phyloP scores from a whole-genome alignment of 2,797 vertebrate genomes.

The Nannoperca australis region DNA sequence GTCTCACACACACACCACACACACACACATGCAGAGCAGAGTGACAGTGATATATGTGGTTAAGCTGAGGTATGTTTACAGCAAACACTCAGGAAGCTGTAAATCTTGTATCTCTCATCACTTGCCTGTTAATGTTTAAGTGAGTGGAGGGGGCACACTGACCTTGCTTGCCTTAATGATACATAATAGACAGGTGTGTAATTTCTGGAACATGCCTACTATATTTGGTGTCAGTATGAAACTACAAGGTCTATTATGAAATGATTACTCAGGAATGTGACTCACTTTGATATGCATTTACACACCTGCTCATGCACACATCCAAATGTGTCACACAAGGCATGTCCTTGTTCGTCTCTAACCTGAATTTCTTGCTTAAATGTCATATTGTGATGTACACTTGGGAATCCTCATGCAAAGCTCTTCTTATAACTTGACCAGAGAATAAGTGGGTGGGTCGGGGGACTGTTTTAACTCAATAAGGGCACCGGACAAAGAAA shows the following conservation, averaged over 20 bases:
- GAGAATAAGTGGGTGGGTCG: slow-evolving; percentile 52
- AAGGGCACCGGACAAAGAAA: slow-evolving; percentile 73
- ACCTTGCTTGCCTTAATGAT: background rate
- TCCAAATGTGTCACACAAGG: slow-evolving; percentile 1
- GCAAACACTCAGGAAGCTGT: slow-evolving; percentile 40
- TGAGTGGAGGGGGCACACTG: background rate
- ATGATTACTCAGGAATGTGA: background rate
- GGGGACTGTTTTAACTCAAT: slow-evolving; percentile 68
- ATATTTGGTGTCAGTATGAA: background rate
- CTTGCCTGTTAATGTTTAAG: slow-evolving; percentile 17
- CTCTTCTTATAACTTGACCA: slow-evolving; percentile 26
- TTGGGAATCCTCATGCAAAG: background rate
- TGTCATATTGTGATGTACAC: background rate
- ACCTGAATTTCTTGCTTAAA: background rate
- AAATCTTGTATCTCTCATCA: slow-evolving; percentile 62
- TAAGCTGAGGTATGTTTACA: slow-evolving; percentile 52
- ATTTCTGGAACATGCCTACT: slow-evolving; percentile 1
- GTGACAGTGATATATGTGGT: slow-evolving; percentile 35
- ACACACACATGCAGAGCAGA: slow-evolving; percentile 21
- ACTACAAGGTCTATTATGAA: background rate
- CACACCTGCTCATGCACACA: slow-evolving; percentile 11
- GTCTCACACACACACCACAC: slow-evolving; percentile 27
- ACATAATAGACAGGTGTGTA: slow-evolving; percentile 19
- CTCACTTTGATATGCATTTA: background rate
- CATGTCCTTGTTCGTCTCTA: background rate